phyloP scores from a whole-genome alignment of 2,888 invertebrate species.

The Chorisops tibialis region DNA sequence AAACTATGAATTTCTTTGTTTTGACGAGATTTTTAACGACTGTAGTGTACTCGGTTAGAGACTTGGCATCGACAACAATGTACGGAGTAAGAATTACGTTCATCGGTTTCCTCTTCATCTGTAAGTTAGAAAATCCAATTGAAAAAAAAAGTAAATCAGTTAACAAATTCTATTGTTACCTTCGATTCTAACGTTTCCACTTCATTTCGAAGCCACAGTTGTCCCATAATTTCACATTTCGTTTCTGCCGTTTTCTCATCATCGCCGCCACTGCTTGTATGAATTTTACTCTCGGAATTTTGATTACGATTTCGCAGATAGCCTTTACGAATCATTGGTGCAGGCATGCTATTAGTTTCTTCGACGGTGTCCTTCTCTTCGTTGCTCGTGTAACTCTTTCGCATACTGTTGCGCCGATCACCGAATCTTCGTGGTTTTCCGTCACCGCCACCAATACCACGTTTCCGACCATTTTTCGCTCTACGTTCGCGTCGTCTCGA shows the following conservation, averaged over 20 bases:
- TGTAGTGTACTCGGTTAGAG: conserved; percentile 71
- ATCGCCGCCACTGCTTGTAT: conserved; percentile 48
- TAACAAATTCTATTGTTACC: conserved; percentile 48
- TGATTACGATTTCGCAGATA: conserved; percentile 48
- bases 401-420: conserved; percentile 34
- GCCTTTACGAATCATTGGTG: conserved; percentile 42
- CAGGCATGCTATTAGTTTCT: conserved; percentile 41
- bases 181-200: conserved; percentile 80
- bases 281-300: conserved; percentile 36
- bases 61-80: conserved; percentile 81
- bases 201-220: conserved; percentile 83
- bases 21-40: conserved; percentile 79
- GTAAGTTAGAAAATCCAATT: not conserved
- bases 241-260: conserved; percentile 47
- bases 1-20: conserved; percentile 78
- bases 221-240: conserved; percentile 67
- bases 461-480: conserved; percentile 44
- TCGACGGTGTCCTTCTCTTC: conserved; percentile 52
- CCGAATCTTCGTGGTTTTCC: conserved; percentile 44
- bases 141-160: not conserved
- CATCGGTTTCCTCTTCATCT: conserved; percentile 31
- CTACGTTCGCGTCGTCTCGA: conserved; percentile 45
- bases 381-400: conserved; percentile 45
- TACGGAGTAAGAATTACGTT: conserved; percentile 69
- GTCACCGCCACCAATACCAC: no score